Evolutionary conservation across 1,140 invertebrate genomes (phyloP).

Genomic region (Zaprionus gabonicus): DNA sequence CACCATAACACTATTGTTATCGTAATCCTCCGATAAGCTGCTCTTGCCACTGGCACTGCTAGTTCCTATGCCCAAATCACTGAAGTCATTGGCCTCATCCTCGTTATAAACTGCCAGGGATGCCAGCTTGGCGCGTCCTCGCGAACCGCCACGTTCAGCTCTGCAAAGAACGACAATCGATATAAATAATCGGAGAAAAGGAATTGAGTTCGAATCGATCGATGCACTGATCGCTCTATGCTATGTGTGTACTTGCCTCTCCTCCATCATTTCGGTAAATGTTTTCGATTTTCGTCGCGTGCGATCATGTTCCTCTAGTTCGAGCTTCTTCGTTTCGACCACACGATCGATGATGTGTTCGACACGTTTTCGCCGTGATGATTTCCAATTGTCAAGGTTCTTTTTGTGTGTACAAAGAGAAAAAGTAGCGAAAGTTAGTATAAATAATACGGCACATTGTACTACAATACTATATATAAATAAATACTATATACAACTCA

Average conservation of each 20-base stretch:
- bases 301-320: conserved; percentile 90
- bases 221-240: neutral
- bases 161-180: conserved; percentile 67
- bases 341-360: conserved; percentile 95
- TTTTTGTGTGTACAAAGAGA: conserved; percentile 80
- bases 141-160: conserved; percentile 85
- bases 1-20: conserved; percentile 89
- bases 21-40: conserved; percentile 89
- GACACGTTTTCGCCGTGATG: conserved; percentile 93
- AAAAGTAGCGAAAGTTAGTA: conserved; percentile 71
- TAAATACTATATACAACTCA: neutral
- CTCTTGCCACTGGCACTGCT: conserved; percentile 90
- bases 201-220: neutral
- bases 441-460: conserved; percentile 59
- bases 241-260: conserved; percentile 87
- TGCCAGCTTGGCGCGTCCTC: conserved; percentile 85
- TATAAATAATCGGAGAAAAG: neutral
- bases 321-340: conserved; percentile 94
- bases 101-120: conserved; percentile 89
- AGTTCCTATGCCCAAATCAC: conserved; percentile 92
- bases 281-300: conserved; percentile 93
- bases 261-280: conserved; percentile 97
- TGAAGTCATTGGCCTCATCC: conserved; percentile 92
- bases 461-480: conserved; percentile 7
- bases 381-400: conserved; percentile 98